A percentile compares a stretch with the other conserved stretches of the same genome.
Evolutionary conservation across 2,797 vertebrate genomes (phyloP).

Genomic region (Eidolon dupreanum): DNA sequence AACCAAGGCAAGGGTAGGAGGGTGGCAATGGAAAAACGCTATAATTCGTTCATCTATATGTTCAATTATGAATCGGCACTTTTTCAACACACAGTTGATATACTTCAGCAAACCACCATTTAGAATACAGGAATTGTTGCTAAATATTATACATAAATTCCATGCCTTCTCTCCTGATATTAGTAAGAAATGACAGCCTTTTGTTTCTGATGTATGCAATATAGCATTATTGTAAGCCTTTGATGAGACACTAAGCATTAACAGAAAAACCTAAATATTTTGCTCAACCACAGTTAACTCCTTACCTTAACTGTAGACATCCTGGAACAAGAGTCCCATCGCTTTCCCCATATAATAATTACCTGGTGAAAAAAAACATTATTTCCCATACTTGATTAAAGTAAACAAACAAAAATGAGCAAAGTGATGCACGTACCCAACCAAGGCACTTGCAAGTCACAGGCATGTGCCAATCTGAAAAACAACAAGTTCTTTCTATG

Average conservation of each 20-base stretch:
- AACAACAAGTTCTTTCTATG: background rate
- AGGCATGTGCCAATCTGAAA: background rate
- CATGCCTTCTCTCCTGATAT: background rate
- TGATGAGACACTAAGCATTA: background rate
- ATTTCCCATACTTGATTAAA: slow-evolving; percentile 39
- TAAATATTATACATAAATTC: background rate
- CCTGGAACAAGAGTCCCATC: background rate
- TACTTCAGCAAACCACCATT: background rate
- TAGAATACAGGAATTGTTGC: background rate
- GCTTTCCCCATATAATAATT: background rate
- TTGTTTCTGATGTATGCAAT: background rate
- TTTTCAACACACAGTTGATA: background rate
- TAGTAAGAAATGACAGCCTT: background rate
- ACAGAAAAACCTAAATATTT: slow-evolving; percentile 29
- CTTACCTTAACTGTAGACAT: background rate
- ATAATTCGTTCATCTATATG: too few species aligned
- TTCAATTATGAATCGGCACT: background rate
- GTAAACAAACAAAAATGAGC: background rate
- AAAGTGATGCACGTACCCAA: background rate
- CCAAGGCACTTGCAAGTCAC: background rate
- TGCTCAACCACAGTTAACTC: background rate
- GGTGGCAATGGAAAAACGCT: background rate
- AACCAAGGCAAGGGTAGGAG: background rate
- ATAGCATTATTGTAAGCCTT: background rate
- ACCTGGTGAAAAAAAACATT: background rate